phyloP scores from a whole-genome alignment of 1,140 invertebrate genomes.

The Drosophila sturtevanti region DNA sequence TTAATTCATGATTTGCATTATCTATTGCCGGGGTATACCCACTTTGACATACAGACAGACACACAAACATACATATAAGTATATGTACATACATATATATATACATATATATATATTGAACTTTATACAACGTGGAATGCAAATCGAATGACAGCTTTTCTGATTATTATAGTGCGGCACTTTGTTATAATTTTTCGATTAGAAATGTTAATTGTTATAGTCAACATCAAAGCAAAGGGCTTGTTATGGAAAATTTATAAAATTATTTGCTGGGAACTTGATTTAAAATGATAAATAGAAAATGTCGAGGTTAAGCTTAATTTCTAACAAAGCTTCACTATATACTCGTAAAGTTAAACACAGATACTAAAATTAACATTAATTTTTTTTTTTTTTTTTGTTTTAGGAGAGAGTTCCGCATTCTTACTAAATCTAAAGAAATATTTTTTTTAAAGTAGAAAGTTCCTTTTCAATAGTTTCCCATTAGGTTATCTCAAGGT shows the following conservation, averaged over 20 bases:
- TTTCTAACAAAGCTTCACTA: too few species aligned
- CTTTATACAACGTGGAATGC: neutral
- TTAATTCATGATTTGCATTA: conserved; percentile 2
- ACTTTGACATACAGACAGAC: neutral
- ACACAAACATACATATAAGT: too few species aligned
- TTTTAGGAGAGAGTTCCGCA: too few species aligned
- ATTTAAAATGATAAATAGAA: neutral
- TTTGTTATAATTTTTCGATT: neutral
- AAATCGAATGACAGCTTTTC: neutral
- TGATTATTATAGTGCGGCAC: neutral
- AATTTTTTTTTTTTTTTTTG: too few species aligned
- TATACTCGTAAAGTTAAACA: too few species aligned
- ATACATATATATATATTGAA: neutral
- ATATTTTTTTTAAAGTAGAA: too few species aligned
- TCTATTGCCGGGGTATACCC: neutral
- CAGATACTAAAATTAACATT: too few species aligned
- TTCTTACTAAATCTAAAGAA: too few species aligned
- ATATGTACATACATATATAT: too few species aligned
- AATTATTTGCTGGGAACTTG: neutral
- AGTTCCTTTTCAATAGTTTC: too few species aligned
- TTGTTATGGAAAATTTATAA: neutral
- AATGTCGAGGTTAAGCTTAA: neutral
- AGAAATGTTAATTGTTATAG: conserved; percentile 3
- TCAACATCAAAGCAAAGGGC: neutral
- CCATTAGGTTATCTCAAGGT: too few species aligned